Percentiles rank a stretch among this genome's conserved stretches.
These are phyloP conservation scores for Hylomyscus alleni DNA, from an alignment of 2,797 vertebrate genomes.

Conservation along the genomic window DNA sequence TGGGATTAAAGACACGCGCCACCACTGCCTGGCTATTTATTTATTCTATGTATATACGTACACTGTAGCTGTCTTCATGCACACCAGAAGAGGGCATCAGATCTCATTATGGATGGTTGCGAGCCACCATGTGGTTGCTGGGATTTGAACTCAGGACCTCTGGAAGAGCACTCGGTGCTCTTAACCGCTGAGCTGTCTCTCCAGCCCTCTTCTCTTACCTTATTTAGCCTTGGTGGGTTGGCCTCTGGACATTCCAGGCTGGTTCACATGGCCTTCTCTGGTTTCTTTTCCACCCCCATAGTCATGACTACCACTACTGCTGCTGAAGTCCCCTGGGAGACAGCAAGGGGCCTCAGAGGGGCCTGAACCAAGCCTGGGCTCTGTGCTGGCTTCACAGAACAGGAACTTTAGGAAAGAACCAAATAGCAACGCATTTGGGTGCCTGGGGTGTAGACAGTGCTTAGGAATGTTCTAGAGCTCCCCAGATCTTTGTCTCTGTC, in stretches of 20 bases:
- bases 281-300: neutral
- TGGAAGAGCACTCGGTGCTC: too few relatives aligned
- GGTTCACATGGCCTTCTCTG: neutral
- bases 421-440: neutral
- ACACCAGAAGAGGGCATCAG: too few relatives aligned
- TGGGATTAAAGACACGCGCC: too few relatives aligned
- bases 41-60: too few relatives aligned
- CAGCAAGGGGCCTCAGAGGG: neutral
- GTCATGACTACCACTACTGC: rapidly evolving
- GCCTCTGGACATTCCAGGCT: neutral
- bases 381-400: neutral
- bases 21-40: too few relatives aligned
- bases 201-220: neutral
- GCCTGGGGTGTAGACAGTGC: neutral
- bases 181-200: too few relatives aligned
- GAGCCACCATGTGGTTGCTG: too few relatives aligned
- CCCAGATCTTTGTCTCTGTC: neutral
- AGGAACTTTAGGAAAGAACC: neutral
- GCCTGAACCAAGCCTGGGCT: neutral
- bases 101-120: too few relatives aligned
- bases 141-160: too few relatives aligned
- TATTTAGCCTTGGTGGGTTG: neutral
- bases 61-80: too few relatives aligned
- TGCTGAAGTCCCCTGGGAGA: rapidly evolving
- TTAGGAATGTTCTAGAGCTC: neutral